Evolutionary conservation across 2,888 invertebrate genomes (phyloP).

Genomic region (Habroteleia sp.): DNA sequence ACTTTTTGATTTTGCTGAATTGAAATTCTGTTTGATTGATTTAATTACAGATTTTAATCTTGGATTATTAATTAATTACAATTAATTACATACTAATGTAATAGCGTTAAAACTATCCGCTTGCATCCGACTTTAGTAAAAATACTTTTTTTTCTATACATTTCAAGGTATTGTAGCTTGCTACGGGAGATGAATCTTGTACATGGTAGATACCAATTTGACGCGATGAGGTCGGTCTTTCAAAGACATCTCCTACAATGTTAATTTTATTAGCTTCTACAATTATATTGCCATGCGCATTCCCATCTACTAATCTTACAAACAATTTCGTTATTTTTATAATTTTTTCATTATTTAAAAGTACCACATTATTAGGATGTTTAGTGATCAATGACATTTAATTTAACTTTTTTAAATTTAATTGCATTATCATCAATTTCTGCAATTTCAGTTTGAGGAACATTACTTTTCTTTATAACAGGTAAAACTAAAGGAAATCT

Average conservation of each 20-base stretch:
- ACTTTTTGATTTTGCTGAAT: too few species aligned
- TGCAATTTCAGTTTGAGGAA: conserved; percentile 10
- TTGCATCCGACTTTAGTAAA: too few species aligned
- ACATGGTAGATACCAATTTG: conserved; percentile 26
- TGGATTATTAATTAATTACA: too few species aligned
- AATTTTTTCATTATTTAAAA: conserved; percentile 22
- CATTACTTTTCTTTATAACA: conserved; percentile 2
- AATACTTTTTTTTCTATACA: conserved; percentile 26
- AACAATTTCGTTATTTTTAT: conserved; percentile 31
- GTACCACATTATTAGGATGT: conserved; percentile 39
- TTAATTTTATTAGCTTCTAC: conserved; percentile 9
- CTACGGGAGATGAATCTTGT: conserved; percentile 1
- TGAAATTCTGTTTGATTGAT: too few species aligned
- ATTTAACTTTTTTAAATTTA: conserved; percentile 17
- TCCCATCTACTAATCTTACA: conserved; percentile 12
- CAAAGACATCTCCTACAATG: conserved; percentile 21
- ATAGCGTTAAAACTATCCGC: too few species aligned
- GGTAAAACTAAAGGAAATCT: conserved; percentile 14
- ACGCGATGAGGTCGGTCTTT: conserved; percentile 17
- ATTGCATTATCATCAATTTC: conserved; percentile 1
- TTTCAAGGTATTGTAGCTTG: conserved; percentile 15
- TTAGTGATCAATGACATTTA: conserved; percentile 7
- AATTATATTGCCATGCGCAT: conserved; percentile 21
- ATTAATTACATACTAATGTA: too few species aligned
- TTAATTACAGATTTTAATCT: too few species aligned